Evolutionary conservation across 2,797 vertebrate genomes (phyloP).

Genomic region (Simalia tracyae): DNA sequence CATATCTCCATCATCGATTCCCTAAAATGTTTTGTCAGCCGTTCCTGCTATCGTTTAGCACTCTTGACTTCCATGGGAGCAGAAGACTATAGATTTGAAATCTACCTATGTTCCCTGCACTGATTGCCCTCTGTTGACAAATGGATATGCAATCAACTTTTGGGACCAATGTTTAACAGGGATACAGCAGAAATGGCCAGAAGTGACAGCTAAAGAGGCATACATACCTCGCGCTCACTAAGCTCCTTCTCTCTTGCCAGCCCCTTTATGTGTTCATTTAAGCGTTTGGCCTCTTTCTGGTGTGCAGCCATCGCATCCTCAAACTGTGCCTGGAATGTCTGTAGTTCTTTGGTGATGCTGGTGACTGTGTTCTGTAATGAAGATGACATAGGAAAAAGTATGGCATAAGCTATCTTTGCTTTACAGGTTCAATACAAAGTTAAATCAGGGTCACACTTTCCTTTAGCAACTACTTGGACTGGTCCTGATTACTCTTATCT

Average conservation of each 20-base stretch:
- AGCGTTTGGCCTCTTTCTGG: conserved; percentile 61
- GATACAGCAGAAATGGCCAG: neutral
- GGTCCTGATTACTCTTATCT: neutral
- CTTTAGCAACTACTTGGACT: neutral
- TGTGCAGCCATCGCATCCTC: conserved; percentile 72
- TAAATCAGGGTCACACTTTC: neutral
- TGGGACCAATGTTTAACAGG: neutral
- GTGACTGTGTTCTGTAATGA: conserved; percentile 59
- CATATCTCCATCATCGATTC: neutral
- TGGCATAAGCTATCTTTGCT: accelerated
- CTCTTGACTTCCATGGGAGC: neutral
- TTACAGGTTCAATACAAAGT: accelerated
- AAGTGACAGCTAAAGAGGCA: neutral
- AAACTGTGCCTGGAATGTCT: conserved; percentile 71
- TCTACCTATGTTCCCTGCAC: neutral
- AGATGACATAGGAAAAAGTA: neutral
- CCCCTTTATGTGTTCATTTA: conserved; percentile 69
- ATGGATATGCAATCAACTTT: neutral
- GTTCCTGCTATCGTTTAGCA: neutral
- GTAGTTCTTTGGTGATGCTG: conserved; percentile 67
- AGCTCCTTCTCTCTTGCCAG: conserved; percentile 66
- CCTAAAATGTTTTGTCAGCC: neutral
- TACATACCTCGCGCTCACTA: conserved; percentile 65
- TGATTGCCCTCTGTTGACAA: neutral
- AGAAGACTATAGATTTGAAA: neutral